Base-by-base conservation (phyloP, 2,888 invertebrate species). In the Andrena dorsata region DNA sequence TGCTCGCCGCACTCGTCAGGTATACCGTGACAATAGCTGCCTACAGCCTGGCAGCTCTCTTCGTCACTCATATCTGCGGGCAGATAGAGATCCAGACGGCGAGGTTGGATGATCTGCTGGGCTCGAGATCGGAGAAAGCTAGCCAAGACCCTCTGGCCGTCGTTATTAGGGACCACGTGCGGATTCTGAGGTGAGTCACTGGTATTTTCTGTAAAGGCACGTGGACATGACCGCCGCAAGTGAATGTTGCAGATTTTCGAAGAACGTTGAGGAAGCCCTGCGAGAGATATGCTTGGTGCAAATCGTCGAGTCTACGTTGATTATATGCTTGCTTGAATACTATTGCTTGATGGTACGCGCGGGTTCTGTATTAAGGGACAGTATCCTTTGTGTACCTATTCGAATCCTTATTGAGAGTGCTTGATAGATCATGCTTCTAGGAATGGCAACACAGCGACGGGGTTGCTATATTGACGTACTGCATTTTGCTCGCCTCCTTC, bases 291-390 rank as follows among this genome's bases (percentile, higher is more conserved):
- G 90, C 47, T 84, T 93, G 16, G 79, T 90, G 6, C 91, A 92
- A 83, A 83, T 92, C 10, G 58, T 92, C 10, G 91, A 90, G 3
- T 91, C 91, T 13, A 92, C 92, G 0, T 77, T 92, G 74, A 89
- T 90, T 58, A 90, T 92, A 58, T 93, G 93, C 56, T 87, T 92
- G 35, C 83, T 92, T 13, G 92, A 90, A 76, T 93, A 91, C 82
- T 91, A 90, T 49, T 87, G 90, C 30, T 88, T 92, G 60, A 89
- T 84, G 90, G 92, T 92, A 89, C 41, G 41, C 41, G 53, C 49
- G 13, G 0, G 30, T 16, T 30, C n/a, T n/a, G 13, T 0, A 32
- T 16, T 26, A 56, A 26, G 0, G 41, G 41, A 41, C 4, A 41
- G 16, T 16, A 1, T 13, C 41, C 41, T 41, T 41, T 5, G 4